Percentiles rank a stretch among this genome's conserved stretches.
phyloP scores from a whole-genome alignment of 2,797 vertebrate genomes.

The Semaprochilodus insignis region DNA sequence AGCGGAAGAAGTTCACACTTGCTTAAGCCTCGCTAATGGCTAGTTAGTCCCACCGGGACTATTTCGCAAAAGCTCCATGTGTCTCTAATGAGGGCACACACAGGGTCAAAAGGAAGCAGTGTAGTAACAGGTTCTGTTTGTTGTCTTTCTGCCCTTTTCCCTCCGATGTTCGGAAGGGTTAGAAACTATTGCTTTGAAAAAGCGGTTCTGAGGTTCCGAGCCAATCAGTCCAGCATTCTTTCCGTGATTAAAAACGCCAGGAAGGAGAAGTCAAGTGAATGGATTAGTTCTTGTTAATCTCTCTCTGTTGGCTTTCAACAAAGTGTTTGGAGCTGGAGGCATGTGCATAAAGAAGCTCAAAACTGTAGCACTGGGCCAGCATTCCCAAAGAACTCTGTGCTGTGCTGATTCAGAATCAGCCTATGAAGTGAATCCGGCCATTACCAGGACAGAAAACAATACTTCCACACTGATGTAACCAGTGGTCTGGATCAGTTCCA shows the following conservation, averaged over 20 bases:
- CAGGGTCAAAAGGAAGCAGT: not conserved
- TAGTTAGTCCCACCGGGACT: constrained; percentile 19
- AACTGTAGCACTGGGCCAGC: not conserved
- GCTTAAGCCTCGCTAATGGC: constrained; percentile 31
- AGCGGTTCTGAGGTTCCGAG: not conserved
- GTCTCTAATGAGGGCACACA: constrained; percentile 24
- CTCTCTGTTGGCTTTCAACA: not conserved
- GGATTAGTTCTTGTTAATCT: constrained; percentile 41
- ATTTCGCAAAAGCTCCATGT: constrained; percentile 11
- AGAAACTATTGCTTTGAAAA: not conserved
- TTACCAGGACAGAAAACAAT: not conserved
- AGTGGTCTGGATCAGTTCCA: too few species aligned
- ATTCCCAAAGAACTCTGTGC: not conserved
- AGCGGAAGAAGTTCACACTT: constrained; percentile 14
- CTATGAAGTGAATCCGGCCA: not conserved
- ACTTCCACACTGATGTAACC: not conserved
- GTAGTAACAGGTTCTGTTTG: not conserved
- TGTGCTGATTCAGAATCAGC: not conserved
- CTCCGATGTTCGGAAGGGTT: not conserved
- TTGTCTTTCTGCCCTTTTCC: not conserved
- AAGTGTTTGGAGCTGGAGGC: not conserved
- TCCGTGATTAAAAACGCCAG: constrained; percentile 41
- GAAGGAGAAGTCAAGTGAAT: constrained; percentile 42
- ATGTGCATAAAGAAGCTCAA: not conserved
- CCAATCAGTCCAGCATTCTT: constrained; percentile 54